phyloP scores from a whole-genome alignment of 2,113 vertebrate genomes.

The Acinonyx jubatus region DNA sequence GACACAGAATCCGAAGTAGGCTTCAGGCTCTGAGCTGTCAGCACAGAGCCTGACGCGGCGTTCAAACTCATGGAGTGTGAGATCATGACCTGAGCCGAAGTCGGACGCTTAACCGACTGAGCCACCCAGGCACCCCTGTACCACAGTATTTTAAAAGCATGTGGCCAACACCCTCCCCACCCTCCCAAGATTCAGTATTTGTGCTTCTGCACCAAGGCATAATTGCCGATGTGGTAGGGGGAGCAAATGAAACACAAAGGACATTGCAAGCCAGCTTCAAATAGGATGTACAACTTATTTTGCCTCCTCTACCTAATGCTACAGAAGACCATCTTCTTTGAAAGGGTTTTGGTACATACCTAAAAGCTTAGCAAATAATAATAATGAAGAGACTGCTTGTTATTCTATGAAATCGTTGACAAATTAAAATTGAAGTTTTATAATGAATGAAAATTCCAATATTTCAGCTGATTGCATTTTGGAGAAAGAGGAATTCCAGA shows the following conservation, averaged over 20 bases:
- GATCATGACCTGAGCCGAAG: too few species aligned
- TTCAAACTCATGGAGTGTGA: too few species aligned
- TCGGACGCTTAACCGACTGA: too few species aligned
- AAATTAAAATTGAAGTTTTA: neutral
- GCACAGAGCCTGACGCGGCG: too few species aligned
- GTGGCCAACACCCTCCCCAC: neutral
- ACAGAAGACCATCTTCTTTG: neutral
- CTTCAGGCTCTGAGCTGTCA: too few species aligned
- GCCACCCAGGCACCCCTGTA: neutral
- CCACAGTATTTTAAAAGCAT: neutral
- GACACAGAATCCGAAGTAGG: too few species aligned
- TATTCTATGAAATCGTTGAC: neutral
- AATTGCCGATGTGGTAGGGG: too few species aligned
- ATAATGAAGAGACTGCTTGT: neutral
- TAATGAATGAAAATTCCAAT: neutral
- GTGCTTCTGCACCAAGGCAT: neutral
- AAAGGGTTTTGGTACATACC: neutral
- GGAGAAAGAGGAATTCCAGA: neutral
- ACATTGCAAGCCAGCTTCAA: neutral
- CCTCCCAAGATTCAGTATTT: neutral
- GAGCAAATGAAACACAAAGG: neutral
- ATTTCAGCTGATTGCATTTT: neutral
- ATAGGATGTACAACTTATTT: neutral
- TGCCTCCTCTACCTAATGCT: neutral
- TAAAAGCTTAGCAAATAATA: neutral